Evolutionary conservation across 2,888 invertebrate genomes (phyloP), one percentile per base, ranked within the genome.

Genomic region (Acanthoscelides obtectus): DNA sequence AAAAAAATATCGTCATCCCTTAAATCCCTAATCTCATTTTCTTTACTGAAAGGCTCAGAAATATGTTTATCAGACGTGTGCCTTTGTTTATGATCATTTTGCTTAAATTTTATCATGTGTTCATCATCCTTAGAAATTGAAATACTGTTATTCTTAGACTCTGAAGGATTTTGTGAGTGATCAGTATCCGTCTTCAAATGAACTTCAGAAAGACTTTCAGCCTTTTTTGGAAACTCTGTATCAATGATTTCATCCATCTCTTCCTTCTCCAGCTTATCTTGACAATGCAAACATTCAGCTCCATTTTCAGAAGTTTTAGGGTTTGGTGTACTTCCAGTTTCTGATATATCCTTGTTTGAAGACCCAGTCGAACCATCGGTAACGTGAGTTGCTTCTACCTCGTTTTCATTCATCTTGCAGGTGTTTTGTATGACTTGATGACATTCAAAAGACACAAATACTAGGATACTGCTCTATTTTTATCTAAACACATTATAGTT

Each of bases 1-100:
- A 45, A 45, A 12, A 6, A 45, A 3, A 74, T 81, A 45, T 45
- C 45, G 17, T 45, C 45, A 45, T 45, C 45, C 78, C 65, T 75
- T 76, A 74, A 73, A 72, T 27, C 3, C 27, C 17, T n/a, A n/a
- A 22, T 66, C 27, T 45, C 22, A n/a, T 65, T 22, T 63, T 27
- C 22, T 21, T n/a, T n/a, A n/a, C n/a, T n/a, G n/a, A 19, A 25
- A 17, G 0, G 25, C 3, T 45, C 45, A 4, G 17, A 1, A 1
- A 45, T 45, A 6, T 45, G 1, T 6, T 45, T 3, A 45, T 12
- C 45, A 12, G 45, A 4, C 12, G n/a, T n/a, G n/a, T 12, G 1
- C 12, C 17, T 45, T 1, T 12, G 12, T 45, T 12, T 45, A 45
- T 45, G 12, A 1, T 6, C 17, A 45, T 45, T 12, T 45, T 12